phyloP scores from a whole-genome alignment of 2,797 vertebrate genomes.

The Mormyrus proboscirostris region DNA sequence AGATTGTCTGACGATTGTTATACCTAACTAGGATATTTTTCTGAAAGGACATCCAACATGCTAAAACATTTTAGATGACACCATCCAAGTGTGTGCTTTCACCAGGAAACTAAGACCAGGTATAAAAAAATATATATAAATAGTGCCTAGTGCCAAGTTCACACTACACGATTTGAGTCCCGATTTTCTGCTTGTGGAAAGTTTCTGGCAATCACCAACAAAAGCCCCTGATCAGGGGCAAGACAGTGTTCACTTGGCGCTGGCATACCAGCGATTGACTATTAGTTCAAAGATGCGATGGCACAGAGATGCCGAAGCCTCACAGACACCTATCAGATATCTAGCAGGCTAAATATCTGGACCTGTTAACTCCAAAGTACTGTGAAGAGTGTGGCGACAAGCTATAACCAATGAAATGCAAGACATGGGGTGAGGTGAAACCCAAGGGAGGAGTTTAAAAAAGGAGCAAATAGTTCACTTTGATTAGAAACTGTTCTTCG shows the following conservation, averaged over 20 bases:
- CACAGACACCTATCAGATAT: not conserved
- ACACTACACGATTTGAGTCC: not conserved
- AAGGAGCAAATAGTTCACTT: not conserved
- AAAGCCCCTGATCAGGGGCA: not conserved
- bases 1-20: not conserved
- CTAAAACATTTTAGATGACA: not conserved
- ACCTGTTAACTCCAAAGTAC: not conserved
- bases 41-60: not conserved
- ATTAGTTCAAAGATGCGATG: not conserved
- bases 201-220: not conserved
- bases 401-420: not conserved
- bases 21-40: not conserved
- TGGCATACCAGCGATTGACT: not conserved
- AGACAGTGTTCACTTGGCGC: not conserved
- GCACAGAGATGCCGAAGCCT: not conserved
- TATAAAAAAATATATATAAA: not conserved
- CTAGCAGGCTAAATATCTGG: not conserved
- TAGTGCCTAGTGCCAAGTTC: not conserved
- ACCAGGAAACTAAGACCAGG: not conserved
- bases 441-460: not conserved
- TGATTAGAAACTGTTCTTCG: not conserved
- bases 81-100: not conserved
- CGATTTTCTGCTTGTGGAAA: not conserved
- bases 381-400: not conserved
- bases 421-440: not conserved